Percentiles rank a stretch among this genome's conserved stretches.
These are phyloP conservation scores for Marmota monax DNA, from an alignment of 2,113 vertebrate species.

Conservation along the genomic window DNA sequence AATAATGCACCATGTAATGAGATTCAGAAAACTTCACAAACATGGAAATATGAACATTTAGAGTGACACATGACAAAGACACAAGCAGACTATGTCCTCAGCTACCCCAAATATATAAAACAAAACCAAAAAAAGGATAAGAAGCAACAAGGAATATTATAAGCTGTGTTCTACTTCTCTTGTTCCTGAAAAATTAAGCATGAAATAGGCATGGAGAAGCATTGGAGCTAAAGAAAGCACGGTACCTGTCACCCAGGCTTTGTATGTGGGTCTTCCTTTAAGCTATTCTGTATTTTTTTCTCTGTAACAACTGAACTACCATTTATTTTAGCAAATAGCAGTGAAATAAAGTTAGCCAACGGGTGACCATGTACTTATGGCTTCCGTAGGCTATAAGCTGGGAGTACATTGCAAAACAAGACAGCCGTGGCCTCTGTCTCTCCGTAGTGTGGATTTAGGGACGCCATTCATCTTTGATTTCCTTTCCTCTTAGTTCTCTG, in stretches of 20 bases:
- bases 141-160: neutral
- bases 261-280: neutral
- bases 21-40: slow-evolving; percentile 65
- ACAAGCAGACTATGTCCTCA: neutral
- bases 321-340: neutral
- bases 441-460: neutral
- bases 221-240: neutral
- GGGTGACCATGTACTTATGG: neutral
- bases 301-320: neutral
- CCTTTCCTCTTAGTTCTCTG: neutral
- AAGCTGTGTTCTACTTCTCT: neutral
- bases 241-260: neutral
- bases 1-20: slow-evolving; percentile 54
- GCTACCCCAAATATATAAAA: neutral
- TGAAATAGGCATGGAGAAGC: neutral
- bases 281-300: neutral
- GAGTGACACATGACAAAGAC: slow-evolving; percentile 37
- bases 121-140: neutral
- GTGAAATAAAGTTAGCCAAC: neutral
- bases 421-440: neutral
- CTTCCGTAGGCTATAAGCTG: neutral
- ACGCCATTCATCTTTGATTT: neutral
- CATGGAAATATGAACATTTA: slow-evolving; percentile 32
- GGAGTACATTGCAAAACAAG: neutral
- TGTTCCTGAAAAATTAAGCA: neutral